Evolutionary conservation across 2,113 vertebrate species (phyloP), one percentile per base, ranked within the genome.

Genomic region (Dipodomys ordii): DNA sequence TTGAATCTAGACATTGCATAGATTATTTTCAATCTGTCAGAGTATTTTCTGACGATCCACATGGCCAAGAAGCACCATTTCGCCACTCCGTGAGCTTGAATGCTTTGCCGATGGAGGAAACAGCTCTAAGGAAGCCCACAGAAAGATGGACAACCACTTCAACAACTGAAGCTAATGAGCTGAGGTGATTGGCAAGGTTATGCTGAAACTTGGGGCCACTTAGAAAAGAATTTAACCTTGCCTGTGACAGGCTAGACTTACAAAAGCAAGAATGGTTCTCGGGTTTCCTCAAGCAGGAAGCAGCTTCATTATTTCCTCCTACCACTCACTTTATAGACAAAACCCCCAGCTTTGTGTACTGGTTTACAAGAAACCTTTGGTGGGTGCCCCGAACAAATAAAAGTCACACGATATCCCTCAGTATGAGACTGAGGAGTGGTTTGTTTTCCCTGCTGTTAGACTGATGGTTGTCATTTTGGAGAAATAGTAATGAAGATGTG

Each of bases 21-120:
- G 71, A 62, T 74, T 76, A 46, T 46, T 76, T 67, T 60, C 6
- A 71, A 73, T 73, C 39, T 93, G 15, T 13, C 73, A 77, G 62
- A 39, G 19, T 9, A 49, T 35, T 74, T 74, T 44, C 71, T 32
- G 64, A 74, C 82, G 46, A 81, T 39, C 19, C 28, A 77, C 83
- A 81, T 67, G 72, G 9, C 9, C 44, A 74, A 62, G 39, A 84
- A 53, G 20, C 20, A n/a, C 18, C 3, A 25, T 64, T 72, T 78
- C 46, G 94, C 69, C 78, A 39, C 32, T n/a, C 46, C 60, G 30
- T 49, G 39, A 94, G 12, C 4, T 72, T 88, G 62, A 68, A 32
- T 44, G 0, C 67, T 90, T 94, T 84, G 76, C 76, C 73, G 32
- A 68, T 30, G 46, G 44, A 67, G 94, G 19, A 68, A 76, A 86